Percentiles rank a stretch among this genome's conserved stretches.
Evolutionary conservation across 2,888 invertebrate genomes (phyloP).

Genomic region (Spatulosminthurus flaviceps): DNA sequence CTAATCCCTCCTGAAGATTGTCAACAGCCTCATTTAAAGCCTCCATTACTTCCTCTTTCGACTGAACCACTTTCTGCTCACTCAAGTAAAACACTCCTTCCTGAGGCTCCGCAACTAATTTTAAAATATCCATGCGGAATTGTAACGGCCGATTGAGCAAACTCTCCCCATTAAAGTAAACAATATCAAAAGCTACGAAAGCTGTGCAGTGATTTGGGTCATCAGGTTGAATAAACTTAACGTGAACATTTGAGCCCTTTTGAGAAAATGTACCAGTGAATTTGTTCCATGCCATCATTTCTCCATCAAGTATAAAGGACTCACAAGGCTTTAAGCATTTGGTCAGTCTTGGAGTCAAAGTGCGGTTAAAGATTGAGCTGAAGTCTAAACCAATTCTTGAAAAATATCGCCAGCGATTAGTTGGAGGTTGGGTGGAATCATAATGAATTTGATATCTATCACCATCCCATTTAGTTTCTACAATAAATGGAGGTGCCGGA

Average conservation of each 20-base stretch:
- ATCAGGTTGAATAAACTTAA: constrained; percentile 78
- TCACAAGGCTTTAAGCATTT: constrained; percentile 69
- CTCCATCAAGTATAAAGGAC: constrained; percentile 89
- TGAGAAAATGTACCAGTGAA: constrained; percentile 73
- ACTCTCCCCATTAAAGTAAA: constrained; percentile 79
- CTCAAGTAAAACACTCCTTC: constrained; percentile 73
- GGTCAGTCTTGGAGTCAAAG: constrained; percentile 76
- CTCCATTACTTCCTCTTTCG: constrained; percentile 75
- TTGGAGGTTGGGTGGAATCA: constrained; percentile 43
- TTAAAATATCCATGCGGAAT: constrained; percentile 74
- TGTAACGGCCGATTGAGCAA: constrained; percentile 76
- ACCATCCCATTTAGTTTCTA: constrained; percentile 63
- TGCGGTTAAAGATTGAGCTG: constrained; percentile 74
- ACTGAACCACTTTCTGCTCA: constrained; percentile 50
- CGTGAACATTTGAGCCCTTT: constrained; percentile 85
- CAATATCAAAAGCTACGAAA: constrained; percentile 86
- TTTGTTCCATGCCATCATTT: constrained; percentile 90
- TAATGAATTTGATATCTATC: constrained; percentile 63
- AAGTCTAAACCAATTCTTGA: constrained; percentile 76
- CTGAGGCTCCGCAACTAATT: constrained; percentile 70
- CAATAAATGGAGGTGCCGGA: constrained; percentile 59
- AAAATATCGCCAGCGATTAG: constrained; percentile 51
- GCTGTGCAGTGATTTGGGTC: constrained; percentile 78
- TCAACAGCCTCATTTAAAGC: constrained; percentile 84
- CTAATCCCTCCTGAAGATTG: constrained; percentile 87